These are phyloP conservation scores for Casuarius casuarius DNA, from an alignment of 2,113 vertebrate genomes.

Conservation along the genomic window DNA sequence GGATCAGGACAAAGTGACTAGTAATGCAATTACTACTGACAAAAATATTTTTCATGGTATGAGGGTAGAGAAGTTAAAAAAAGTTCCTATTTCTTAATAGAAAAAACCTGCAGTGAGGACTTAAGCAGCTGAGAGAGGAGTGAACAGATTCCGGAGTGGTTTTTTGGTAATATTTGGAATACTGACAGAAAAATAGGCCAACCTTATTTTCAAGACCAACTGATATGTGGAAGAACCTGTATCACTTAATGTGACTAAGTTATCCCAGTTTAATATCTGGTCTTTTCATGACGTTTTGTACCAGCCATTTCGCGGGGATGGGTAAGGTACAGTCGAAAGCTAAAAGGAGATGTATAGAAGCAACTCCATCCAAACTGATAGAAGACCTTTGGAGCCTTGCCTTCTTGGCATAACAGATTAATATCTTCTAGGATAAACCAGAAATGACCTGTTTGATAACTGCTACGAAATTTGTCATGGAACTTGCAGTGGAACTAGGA, in stretches of 20 bases:
- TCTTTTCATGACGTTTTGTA: neutral
- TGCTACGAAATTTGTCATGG: neutral
- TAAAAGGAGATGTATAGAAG: neutral
- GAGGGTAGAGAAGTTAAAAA: slow-evolving; percentile 1
- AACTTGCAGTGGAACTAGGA: neutral
- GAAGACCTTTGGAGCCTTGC: neutral
- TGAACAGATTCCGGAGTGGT: neutral
- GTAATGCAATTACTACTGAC: slow-evolving; percentile 52
- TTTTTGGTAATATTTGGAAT: neutral
- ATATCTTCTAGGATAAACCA: neutral
- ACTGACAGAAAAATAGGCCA: neutral
- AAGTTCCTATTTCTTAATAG: neutral
- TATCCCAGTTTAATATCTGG: neutral
- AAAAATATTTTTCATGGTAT: slow-evolving; percentile 49
- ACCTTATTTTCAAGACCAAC: neutral
- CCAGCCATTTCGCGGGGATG: neutral
- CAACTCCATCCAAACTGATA: neutral
- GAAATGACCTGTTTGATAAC: rapidly evolving
- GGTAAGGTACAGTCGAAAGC: neutral
- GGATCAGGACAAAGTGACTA: slow-evolving; percentile 32
- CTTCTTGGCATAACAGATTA: neutral
- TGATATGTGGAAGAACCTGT: neutral
- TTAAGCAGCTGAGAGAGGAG: neutral
- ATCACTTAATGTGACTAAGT: neutral
- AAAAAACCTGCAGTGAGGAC: neutral